Evolutionary conservation across 92 coral and sea anemone genomes (phyloP), one percentile per base, ranked within the genome.

Genomic region (Porites evermanni): DNA sequence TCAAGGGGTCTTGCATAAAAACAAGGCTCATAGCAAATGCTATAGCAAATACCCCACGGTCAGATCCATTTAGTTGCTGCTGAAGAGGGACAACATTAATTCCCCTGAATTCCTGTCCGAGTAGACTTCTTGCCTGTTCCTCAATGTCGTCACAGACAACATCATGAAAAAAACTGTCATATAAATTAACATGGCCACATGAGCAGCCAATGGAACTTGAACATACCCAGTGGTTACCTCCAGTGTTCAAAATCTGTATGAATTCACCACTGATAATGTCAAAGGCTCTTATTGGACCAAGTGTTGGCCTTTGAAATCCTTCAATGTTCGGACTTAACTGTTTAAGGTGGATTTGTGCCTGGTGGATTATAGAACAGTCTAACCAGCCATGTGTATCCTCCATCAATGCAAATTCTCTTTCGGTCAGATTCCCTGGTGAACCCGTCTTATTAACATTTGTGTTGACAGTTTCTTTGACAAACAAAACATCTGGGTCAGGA

Each of bases 271-370:
- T 26, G 13, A 89, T 70, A 64, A 74, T 67, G 70, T 87, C 81
- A 82, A 92, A 92, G 70, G 64, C 79, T 72, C 74, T 86, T 52
- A 77, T 74, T 32, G 89, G 87, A 68, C 95, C 91, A 14, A 93
- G 95, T 53, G 89, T 93, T 84, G 96, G 87, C 78, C 94, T 70
- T 81, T 90, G 92, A 80, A 93, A 88, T 17, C 94, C 94, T 73
- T 90, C 90, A 80, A 93, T 80, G 79, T 74, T 47, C 58, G 92
- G 92, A 82, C 86, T 91, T 14, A 85, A 44, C 53, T 87, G 70
- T 79, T 83, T 87, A 52, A 88, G 53, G 53, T 65, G 86, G 17
- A 88, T 63, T 59, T 93, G 91, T 80, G 96, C 94, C 61, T 86
- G 83, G 47, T 93, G 93, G 50, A 93, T 85, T 53, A 82, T 88